Percentiles rank a stretch among this genome's conserved stretches.
phyloP scores from a whole-genome alignment of 2,113 vertebrate species.

The Chlorodrepanis virens region DNA sequence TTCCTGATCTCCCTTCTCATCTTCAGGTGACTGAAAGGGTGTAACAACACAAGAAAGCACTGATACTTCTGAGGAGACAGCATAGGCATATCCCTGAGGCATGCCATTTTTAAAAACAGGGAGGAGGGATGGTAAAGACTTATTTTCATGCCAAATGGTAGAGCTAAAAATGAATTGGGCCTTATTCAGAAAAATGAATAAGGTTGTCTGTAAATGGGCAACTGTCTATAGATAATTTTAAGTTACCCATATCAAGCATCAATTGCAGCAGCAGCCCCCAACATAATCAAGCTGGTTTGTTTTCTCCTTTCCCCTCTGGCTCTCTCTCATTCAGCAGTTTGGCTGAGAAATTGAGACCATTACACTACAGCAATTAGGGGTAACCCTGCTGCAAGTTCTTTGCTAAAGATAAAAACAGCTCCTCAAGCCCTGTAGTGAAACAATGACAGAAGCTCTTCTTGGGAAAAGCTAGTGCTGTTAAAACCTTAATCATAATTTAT shows the following conservation, averaged over 20 bases:
- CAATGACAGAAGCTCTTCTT: constrained; percentile 95
- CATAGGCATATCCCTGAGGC: not conserved
- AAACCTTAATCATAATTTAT: constrained; percentile 50
- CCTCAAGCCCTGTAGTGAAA: constrained; percentile 81
- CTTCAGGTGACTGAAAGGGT: not conserved
- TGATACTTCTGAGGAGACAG: constrained; percentile 47
- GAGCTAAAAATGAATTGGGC: not conserved
- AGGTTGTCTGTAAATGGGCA: not conserved
- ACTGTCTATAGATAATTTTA: not conserved
- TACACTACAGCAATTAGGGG: constrained; percentile 10
- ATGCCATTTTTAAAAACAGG: not conserved
- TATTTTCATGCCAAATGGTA: not conserved
- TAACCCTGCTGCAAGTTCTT: constrained; percentile 18
- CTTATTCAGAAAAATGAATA: constrained; percentile 25
- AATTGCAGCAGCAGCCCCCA: not conserved
- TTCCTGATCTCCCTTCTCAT: not conserved
- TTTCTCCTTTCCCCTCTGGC: not conserved
- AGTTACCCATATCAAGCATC: not conserved
- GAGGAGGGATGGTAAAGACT: constrained; percentile 49
- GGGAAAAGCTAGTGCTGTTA: constrained; percentile 72
- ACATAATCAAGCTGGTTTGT: not conserved
- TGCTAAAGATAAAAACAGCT: constrained; percentile 58
- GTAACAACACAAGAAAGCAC: not conserved
- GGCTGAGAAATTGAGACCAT: not conserved
- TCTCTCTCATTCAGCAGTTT: not conserved